Evolutionary conservation across 2,797 vertebrate species (phyloP).

Genomic region (Chelidonichthys spinosus): DNA sequence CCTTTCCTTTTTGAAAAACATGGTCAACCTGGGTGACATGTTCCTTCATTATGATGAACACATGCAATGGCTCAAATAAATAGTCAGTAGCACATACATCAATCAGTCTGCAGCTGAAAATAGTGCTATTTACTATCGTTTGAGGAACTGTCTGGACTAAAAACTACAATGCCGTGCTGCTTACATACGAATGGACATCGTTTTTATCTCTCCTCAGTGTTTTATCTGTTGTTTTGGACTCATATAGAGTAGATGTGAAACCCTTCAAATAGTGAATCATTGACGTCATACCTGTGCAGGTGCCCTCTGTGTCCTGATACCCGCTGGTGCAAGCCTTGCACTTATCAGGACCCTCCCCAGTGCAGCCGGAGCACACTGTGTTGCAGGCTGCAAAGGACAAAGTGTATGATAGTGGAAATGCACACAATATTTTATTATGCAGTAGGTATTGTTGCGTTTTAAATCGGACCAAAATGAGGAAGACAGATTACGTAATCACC

Average conservation of each 20-base stretch:
- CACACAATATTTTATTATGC: not conserved
- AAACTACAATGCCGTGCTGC: not conserved
- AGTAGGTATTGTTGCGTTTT: not conserved
- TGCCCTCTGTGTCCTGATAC: slow-evolving; percentile 82
- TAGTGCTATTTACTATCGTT: not conserved
- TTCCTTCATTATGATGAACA: not conserved
- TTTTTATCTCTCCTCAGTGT: too few species aligned
- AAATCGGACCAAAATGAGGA: not conserved
- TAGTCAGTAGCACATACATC: not conserved
- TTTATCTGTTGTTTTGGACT: not conserved
- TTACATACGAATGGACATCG: too few species aligned
- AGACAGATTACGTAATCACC: slow-evolving; percentile 71
- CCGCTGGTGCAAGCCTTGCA: slow-evolving; percentile 87
- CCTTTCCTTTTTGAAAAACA: too few species aligned
- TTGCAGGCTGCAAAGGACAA: slow-evolving; percentile 87
- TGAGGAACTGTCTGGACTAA: not conserved
- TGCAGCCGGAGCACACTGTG: slow-evolving; percentile 88
- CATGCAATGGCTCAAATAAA: not conserved
- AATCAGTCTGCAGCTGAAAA: not conserved
- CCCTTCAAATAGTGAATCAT: not conserved
- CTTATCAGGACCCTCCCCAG: slow-evolving; percentile 84
- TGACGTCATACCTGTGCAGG: slow-evolving; percentile 86
- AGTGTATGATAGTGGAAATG: not conserved
- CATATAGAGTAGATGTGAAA: not conserved
- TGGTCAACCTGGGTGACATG: not conserved